phyloP scores from a whole-genome alignment of 2,113 vertebrate genomes.

The Plecotus auritus region DNA sequence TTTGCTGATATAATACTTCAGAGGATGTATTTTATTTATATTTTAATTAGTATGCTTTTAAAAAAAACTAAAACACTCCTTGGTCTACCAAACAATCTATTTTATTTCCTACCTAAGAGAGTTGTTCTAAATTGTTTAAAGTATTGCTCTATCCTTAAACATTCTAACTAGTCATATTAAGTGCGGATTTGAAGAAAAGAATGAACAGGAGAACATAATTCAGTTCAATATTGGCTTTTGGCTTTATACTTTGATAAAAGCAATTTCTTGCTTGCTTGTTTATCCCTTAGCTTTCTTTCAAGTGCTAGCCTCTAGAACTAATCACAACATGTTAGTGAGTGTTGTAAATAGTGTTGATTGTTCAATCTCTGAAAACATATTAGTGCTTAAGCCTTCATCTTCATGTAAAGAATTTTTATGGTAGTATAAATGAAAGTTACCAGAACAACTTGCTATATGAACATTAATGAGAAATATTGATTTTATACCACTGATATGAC shows the following conservation, averaged over 20 bases:
- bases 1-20: conserved; percentile 11
- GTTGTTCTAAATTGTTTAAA: conserved; percentile 13
- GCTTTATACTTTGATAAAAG: conserved; percentile 25
- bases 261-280: conserved; percentile 13
- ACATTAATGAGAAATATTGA: neutral
- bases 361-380: neutral
- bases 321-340: conserved; percentile 1
- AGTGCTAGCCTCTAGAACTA: neutral
- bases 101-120: conserved; percentile 33
- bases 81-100: neutral
- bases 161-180: conserved; percentile 36
- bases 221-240: neutral
- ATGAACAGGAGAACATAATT: conserved; percentile 21
- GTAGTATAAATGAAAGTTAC: neutral
- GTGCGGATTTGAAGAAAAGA: conserved; percentile 12
- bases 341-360: neutral
- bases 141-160: conserved; percentile 29
- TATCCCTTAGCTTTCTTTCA: neutral
- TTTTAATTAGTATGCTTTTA: conserved; percentile 6
- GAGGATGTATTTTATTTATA: neutral
- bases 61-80: neutral
- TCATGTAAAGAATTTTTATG: conserved; percentile 25
- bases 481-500: neutral
- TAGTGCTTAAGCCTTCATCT: conserved; percentile 16
- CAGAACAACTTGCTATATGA: neutral